Evolutionary conservation across 2,113 vertebrate genomes (phyloP), one percentile per base, ranked within the genome.

Genomic region (Cyprinodon brontotheroides): DNA sequence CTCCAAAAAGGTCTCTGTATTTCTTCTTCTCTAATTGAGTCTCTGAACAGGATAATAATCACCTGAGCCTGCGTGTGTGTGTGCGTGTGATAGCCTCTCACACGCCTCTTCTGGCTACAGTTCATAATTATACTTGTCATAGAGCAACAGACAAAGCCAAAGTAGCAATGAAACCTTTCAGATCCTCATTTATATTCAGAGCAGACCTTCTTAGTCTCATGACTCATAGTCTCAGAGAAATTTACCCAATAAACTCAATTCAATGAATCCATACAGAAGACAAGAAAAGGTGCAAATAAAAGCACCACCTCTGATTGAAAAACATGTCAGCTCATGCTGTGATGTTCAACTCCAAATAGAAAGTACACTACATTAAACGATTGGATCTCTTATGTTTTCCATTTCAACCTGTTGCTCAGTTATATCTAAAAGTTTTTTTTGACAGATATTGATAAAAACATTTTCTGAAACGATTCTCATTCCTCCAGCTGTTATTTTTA

Each of bases 161-260:
- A 79, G 78, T 63, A 75, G 74, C 77, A 87, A 70, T 73, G 72
- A 77, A 74, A 77, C 66, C 72, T 48, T 72, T 7, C 29, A 70
- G 71, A 74, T 65, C 10, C 65, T 89, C 77, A 84, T 84, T 89
- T 71, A 72, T 82, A 91, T 89, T 89, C 86, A 84, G 38, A 83
- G 61, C 80, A 74, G 69, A 65, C 63, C 48, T 70, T 53, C 38
- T 72, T 15, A 68, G 80, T 60, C 64, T 81, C 75, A 70, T 60
- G 74, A 76, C 61, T 80, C 70, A 70, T 14, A 78, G 72, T 72
- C 69, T 64, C 8, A 15, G 68, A 82, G 11, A 79, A 72, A 81
- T 78, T 78, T 74, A 72, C 50, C 17, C 50, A 57, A 57, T 57
- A 39, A 75, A 57, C 77, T 81, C 72, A 62, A 48, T 68, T 81